Percentiles rank a stretch among this genome's conserved stretches.
These are phyloP conservation scores for Brachionus asplanchnoidis DNA, from an alignment of 1,140 invertebrate species.

Conservation along the genomic window DNA sequence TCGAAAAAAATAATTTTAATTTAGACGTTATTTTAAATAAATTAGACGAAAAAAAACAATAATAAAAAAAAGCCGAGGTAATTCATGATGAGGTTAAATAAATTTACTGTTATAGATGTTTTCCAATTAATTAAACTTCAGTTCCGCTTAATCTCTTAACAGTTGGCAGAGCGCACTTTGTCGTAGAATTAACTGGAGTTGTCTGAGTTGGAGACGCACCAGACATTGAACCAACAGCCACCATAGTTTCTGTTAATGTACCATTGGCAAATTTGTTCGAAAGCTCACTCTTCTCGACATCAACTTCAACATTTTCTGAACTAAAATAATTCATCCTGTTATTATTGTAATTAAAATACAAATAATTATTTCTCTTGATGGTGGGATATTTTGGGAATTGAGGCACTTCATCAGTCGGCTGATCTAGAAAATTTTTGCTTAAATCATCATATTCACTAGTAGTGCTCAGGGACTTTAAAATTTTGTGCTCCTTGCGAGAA, in stretches of 20 bases:
- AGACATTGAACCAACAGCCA: not conserved
- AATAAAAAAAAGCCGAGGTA: not conserved
- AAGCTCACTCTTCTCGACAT: not conserved
- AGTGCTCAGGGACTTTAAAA: not conserved
- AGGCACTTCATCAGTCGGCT: not conserved
- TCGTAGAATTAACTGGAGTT: not conserved
- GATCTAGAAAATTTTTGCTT: conserved; percentile 9
- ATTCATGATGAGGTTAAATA: not conserved
- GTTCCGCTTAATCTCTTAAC: conserved; percentile 38
- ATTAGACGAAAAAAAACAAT: not conserved
- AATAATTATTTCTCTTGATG: conserved; percentile 38
- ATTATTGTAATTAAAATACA: conserved; percentile 40
- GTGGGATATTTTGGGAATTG: conserved; percentile 6
- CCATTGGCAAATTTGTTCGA: not conserved
- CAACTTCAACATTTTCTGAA: not conserved
- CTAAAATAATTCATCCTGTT: conserved; percentile 32
- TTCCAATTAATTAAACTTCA: conserved; percentile 6
- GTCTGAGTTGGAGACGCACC: not conserved
- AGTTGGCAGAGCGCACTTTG: not conserved
- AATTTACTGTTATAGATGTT: conserved; percentile 33
- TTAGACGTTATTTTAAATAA: not conserved
- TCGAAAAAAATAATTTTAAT: not conserved
- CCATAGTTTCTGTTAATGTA: not conserved
- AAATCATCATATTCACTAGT: conserved; percentile 18
- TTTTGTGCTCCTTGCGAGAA: not conserved